Evolutionary conservation across 2,888 invertebrate genomes (phyloP).

Genomic region (Phengaris alcon): DNA sequence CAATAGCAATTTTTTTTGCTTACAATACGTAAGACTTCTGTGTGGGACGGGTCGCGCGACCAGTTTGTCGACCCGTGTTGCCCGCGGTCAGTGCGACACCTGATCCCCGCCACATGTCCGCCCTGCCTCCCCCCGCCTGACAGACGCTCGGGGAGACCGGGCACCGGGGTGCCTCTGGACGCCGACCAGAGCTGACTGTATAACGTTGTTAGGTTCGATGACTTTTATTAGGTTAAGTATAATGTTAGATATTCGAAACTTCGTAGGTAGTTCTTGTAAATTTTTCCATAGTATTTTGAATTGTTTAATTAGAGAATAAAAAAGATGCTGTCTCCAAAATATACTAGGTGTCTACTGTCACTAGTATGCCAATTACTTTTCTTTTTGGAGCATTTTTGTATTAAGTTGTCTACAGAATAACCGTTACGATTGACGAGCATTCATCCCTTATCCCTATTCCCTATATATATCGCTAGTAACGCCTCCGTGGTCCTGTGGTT

Average conservation of each 20-base stretch:
- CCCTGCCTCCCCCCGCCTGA: not conserved
- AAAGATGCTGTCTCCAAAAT: no score
- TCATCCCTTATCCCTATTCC: not conserved
- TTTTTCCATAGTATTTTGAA: no score
- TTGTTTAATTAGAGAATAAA: no score
- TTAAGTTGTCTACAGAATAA: no score
- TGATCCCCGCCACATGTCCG: constrained; percentile 59
- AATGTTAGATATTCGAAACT: not conserved
- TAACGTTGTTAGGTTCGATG: not conserved
- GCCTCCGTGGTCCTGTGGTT: no score
- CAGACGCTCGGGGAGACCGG: constrained; percentile 1
- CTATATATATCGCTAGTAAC: no score
- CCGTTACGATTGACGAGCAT: not conserved
- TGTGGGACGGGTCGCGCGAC: constrained; percentile 38
- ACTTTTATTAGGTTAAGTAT: not conserved
- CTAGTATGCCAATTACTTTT: no score
- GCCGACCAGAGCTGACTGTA: not conserved
- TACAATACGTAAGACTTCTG: not conserved
- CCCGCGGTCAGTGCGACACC: constrained; percentile 74
- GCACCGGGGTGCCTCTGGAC: not conserved
- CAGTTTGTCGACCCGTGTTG: constrained; percentile 65
- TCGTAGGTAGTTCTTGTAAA: not conserved
- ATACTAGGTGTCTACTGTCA: no score
- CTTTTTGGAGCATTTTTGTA: no score
- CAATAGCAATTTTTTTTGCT: not conserved